Evolutionary conservation across 1,140 invertebrate species (phyloP).

Genomic region (Neotoxoptera formosana): DNA sequence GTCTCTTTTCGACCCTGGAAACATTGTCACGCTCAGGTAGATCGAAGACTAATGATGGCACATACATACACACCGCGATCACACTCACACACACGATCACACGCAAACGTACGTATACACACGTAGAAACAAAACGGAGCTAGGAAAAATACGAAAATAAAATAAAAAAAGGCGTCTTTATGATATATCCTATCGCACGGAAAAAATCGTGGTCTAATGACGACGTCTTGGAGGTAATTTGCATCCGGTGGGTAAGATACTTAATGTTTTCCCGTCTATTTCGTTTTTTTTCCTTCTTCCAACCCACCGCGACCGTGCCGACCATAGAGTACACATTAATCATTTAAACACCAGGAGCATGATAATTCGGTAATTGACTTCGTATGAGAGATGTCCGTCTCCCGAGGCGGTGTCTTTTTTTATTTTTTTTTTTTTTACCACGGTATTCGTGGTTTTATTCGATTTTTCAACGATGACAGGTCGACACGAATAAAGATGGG

Average conservation of each 20-base stretch:
- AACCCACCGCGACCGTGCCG: conserved; percentile 1
- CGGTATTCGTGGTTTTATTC: conserved; percentile 51
- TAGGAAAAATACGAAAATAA: conserved; percentile 9
- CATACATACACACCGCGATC: not conserved
- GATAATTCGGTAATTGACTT: conserved; percentile 58
- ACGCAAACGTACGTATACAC: not conserved
- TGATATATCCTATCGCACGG: conserved; percentile 48
- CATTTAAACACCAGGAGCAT: conserved; percentile 58
- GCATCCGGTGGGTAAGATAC: conserved; percentile 55
- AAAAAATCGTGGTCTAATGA: conserved; percentile 57
- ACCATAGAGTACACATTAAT: conserved; percentile 56
- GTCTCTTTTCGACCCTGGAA: conserved; percentile 39
- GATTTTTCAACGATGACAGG: conserved; percentile 58
- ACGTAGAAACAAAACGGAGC: conserved; percentile 32
- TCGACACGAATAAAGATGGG: conserved; percentile 56
- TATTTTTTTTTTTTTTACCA: conserved; percentile 40
- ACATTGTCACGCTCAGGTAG: conserved; percentile 55
- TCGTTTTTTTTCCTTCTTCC: conserved; percentile 20
- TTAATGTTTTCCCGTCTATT: conserved; percentile 57
- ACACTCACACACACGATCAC: not conserved
- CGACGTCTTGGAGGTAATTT: conserved; percentile 57
- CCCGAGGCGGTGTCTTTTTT: conserved; percentile 50
- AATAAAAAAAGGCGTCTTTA: conserved; percentile 47
- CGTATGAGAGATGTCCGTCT: conserved; percentile 54
- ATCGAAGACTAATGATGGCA: conserved; percentile 52